phyloP scores from a whole-genome alignment of 30 jellyfish, hydroid and myxozoan species.

The Clytia hemisphaerica region DNA sequence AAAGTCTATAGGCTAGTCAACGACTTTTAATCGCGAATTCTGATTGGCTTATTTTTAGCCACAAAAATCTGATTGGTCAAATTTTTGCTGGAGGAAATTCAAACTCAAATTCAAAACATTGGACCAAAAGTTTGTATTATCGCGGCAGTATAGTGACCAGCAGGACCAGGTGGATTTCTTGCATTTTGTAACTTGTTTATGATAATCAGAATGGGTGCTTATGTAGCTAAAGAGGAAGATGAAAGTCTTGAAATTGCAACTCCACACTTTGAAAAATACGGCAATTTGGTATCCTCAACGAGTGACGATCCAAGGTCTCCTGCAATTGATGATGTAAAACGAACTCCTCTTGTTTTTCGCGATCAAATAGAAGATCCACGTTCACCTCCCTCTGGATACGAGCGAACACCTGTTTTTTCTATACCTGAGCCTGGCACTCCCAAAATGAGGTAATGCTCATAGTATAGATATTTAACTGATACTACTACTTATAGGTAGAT shows the following conservation, averaged over 20 bases:
- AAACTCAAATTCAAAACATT: neutral
- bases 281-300: conserved; percentile 36
- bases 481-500: too few relatives aligned
- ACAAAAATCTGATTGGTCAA: too few relatives aligned
- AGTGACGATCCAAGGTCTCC: conserved; percentile 91
- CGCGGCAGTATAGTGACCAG: too few relatives aligned
- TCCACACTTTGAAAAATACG: conserved; percentile 69
- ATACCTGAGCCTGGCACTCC: conserved; percentile 67
- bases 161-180: too few relatives aligned
- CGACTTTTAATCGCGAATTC: too few relatives aligned
- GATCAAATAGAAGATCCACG: conserved; percentile 63
- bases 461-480: too few relatives aligned
- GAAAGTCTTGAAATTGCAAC: conserved; percentile 51
- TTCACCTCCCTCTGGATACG: conserved; percentile 47
- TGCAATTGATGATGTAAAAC: neutral
- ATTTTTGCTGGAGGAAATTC: too few relatives aligned
- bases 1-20: neutral
- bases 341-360: conserved; percentile 43
- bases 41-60: conserved; percentile 18
- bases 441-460: neutral
- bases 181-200: too few relatives aligned
- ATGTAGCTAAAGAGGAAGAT: conserved; percentile 39
- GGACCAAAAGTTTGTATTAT: neutral
- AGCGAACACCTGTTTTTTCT: conserved; percentile 69
- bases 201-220: conserved; percentile 80